These are phyloP conservation scores for Leptodactylus fuscus DNA, from an alignment of 2,113 vertebrate species.

Conservation along the genomic window DNA sequence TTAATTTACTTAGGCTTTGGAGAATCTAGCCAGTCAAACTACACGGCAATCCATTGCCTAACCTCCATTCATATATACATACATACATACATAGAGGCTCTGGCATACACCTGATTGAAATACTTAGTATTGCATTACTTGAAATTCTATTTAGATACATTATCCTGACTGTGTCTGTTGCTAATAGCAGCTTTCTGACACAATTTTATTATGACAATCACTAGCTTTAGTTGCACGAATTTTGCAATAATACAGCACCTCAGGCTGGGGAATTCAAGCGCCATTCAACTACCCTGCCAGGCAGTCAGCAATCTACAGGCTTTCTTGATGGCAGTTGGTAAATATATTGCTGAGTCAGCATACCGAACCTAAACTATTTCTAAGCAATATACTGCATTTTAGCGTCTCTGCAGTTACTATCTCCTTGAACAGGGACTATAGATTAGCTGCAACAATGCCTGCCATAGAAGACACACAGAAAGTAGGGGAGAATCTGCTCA, in stretches of 20 bases:
- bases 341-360: no score
- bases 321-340: no score
- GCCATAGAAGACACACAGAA: no score
- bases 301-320: background rate
- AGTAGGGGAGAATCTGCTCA: no score
- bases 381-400: no score
- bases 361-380: no score
- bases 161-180: background rate
- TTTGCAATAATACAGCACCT: background rate
- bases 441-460: no score
- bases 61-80: background rate
- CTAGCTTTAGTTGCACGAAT: background rate
- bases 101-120: background rate
- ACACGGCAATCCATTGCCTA: background rate
- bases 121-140: background rate
- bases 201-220: background rate
- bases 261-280: background rate
- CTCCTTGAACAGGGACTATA: no score
- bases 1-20: background rate
- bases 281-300: background rate
- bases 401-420: no score
- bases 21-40: slow-evolving; percentile 8
- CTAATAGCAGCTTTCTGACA: background rate
- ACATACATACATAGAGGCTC: background rate
- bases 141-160: background rate